A percentile compares a stretch with the other conserved stretches of the same genome.
phyloP scores from a whole-genome alignment of 1,140 invertebrate genomes.

The Gonatopus flavifemur region DNA sequence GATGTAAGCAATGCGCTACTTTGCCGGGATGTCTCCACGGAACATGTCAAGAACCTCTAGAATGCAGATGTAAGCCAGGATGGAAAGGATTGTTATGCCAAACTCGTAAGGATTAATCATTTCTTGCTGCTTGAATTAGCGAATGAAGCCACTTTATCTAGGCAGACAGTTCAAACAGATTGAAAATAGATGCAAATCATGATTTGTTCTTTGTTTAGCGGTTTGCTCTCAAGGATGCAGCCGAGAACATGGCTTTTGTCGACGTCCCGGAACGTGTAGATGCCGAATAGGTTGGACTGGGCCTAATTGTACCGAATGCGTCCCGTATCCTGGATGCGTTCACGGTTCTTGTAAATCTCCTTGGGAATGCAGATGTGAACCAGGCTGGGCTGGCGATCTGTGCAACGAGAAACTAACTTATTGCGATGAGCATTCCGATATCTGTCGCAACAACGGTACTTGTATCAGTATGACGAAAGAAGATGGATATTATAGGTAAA shows the following conservation, averaged over 20 bases:
- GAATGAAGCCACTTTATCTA: too few species aligned
- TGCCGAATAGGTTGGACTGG: constrained; percentile 89
- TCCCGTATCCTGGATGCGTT: constrained; percentile 81
- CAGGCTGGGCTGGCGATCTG: constrained; percentile 85
- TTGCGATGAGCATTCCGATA: constrained; percentile 70
- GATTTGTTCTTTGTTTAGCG: constrained; percentile 59
- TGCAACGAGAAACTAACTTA: constrained; percentile 84
- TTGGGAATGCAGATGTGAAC: constrained; percentile 86
- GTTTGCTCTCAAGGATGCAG: constrained; percentile 82
- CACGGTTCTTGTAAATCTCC: constrained; percentile 81
- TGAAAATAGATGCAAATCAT: constrained; percentile 5
- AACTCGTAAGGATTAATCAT: constrained; percentile 67
- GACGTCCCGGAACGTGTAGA: constrained; percentile 74
- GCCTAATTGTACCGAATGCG: constrained; percentile 77
- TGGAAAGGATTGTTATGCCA: constrained; percentile 87
- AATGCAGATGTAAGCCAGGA: constrained; percentile 83
- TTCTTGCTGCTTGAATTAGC: too few species aligned
- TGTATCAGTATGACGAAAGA: constrained; percentile 75
- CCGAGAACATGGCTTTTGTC: constrained; percentile 80
- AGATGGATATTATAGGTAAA: constrained; percentile 73
- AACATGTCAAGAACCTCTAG: constrained; percentile 78
- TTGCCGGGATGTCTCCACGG: constrained; percentile 80
- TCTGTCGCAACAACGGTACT: constrained; percentile 77
- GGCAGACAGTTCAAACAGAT: not conserved
- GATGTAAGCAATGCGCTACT: constrained; percentile 77